Evolutionary conservation across 1,140 invertebrate species (phyloP).

Genomic region (Bradysia coprophila): DNA sequence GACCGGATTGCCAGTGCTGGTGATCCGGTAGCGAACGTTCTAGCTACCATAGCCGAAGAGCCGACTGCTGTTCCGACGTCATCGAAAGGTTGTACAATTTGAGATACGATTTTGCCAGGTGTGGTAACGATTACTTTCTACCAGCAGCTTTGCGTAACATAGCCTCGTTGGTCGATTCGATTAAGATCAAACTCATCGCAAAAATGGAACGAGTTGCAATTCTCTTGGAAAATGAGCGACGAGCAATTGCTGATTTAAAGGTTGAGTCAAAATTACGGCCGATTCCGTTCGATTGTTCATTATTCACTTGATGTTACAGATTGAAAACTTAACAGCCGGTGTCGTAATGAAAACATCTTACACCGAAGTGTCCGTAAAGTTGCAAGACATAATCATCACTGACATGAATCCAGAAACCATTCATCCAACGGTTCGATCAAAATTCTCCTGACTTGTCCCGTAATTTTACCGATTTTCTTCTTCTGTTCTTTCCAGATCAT

Average conservation of each 20-base stretch:
- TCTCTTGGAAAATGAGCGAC: slow-evolving; percentile 31
- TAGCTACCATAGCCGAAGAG: slow-evolving; percentile 28
- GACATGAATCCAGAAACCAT: slow-evolving; percentile 49
- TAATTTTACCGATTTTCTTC: no score
- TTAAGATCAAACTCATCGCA: slow-evolving; percentile 46
- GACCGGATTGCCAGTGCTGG: slow-evolving; percentile 10
- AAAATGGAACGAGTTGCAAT: slow-evolving; percentile 45
- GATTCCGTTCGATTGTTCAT: no score
- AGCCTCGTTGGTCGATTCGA: slow-evolving; percentile 31
- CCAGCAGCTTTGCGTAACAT: no score
- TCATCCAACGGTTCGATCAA: slow-evolving; percentile 65
- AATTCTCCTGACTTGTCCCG: no score
- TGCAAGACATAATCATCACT: slow-evolving; percentile 50
- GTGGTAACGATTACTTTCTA: no score
- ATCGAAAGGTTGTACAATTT: no score
- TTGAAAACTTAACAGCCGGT: slow-evolving; percentile 33
- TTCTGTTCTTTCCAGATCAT: slow-evolving; percentile 51
- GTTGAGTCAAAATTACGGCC: no score
- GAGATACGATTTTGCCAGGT: no score
- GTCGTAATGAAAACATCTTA: slow-evolving; percentile 50
- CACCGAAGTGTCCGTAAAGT: slow-evolving; percentile 49
- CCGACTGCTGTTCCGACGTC: neutral
- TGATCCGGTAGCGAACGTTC: slow-evolving; percentile 12
- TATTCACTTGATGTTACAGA: no score
- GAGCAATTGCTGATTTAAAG: slow-evolving; percentile 37